phyloP scores from a whole-genome alignment of 2,888 invertebrate species.

The Chrysotoxum bicinctum region DNA sequence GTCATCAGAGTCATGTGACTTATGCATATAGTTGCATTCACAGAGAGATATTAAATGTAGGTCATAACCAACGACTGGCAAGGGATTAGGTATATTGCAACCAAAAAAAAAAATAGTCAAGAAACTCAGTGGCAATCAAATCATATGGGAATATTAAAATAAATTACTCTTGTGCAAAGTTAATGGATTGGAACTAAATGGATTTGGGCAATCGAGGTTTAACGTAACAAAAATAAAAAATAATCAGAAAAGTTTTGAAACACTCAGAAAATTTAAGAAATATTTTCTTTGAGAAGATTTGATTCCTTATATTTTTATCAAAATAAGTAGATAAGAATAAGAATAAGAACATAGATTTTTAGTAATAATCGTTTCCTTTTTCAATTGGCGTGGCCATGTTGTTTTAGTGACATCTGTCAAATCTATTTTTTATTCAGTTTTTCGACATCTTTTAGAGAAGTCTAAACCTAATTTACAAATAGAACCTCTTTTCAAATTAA shows the following conservation, averaged over 20 bases:
- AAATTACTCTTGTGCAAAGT: background rate
- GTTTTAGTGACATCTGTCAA: too few relatives aligned
- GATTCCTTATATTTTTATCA: too few relatives aligned
- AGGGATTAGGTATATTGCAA: conserved; percentile 28
- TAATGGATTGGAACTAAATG: conserved; percentile 33
- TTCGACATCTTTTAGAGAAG: background rate
- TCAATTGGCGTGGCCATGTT: too few relatives aligned
- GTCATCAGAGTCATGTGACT: conserved; percentile 29
- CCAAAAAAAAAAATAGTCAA: conserved; percentile 1
- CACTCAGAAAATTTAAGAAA: background rate
- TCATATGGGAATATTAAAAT: background rate
- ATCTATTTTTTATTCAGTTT: background rate
- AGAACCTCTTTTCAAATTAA: background rate
- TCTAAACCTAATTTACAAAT: background rate
- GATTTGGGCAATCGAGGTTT: background rate
- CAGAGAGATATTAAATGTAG: conserved; percentile 14
- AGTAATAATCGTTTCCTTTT: too few relatives aligned
- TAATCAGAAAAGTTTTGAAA: background rate
- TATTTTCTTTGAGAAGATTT: background rate
- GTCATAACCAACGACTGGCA: conserved; percentile 24
- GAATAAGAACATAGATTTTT: too few relatives aligned
- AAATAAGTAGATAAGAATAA: too few relatives aligned
- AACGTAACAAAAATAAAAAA: background rate
- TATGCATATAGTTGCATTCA: conserved; percentile 36
- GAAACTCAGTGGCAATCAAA: conserved; percentile 13